Evolutionary conservation across 2,113 vertebrate genomes (phyloP), one percentile per base, ranked within the genome.

Genomic region (Hippoglossus stenolepis): DNA sequence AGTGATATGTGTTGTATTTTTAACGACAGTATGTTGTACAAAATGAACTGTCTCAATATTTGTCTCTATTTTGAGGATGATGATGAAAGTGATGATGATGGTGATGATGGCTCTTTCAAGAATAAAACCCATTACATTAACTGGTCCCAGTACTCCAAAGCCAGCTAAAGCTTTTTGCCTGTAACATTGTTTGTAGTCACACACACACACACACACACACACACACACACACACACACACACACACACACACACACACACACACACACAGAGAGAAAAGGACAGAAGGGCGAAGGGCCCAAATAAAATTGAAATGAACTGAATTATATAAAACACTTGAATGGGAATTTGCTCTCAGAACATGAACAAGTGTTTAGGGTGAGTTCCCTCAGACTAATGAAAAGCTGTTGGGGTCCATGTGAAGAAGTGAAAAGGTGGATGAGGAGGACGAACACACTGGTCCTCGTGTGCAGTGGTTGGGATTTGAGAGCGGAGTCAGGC

Each of bases 91-190:
- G 10, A 77, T 61, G 20, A 68, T 58, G 13, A 49, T 73, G 40
- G n/a, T 70, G 38, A 28, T 57, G 61, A 77, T 67, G 75, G 61
- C 60, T 84, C 69, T 85, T 75, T 58, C 79, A 84, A 79, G 60
- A 91, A 87, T 84, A 89, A 89, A 92, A 76, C 9, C 38, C 54
- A 64, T 87, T 84, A 77, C 58, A 67, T 79, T 56, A 83, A 78
- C 62, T 60, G 49, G 70, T 82, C 68, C 80, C 45, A 83, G 66
- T 67, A 79, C 75, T 81, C 56, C n/a, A 14, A 49, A 49, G 0
- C 45, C 17, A 18, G 40, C 14, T 49, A 59, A 85, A 65, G 20
- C 13, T 64, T 23, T 35, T 26, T 75, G 40, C 40, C 40, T 43
- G 40, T 43, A 13, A 43, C 40, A 43, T 43, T 43, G 40, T 43